phyloP scores from a whole-genome alignment of 2,888 invertebrate species.

The Leptinotarsa juncta region DNA sequence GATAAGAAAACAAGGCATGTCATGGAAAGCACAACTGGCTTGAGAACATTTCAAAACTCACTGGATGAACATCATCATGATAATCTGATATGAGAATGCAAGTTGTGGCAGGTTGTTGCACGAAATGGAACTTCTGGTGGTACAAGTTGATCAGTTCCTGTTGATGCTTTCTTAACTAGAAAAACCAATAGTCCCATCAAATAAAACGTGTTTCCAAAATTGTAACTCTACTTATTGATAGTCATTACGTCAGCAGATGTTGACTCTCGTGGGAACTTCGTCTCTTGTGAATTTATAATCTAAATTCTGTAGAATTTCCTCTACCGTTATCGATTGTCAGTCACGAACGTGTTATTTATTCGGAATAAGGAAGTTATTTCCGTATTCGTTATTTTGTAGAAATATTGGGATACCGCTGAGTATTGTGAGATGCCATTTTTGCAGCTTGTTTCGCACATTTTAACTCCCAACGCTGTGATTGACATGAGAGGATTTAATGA shows the following conservation, averaged over 20 bases:
- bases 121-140: no score
- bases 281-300: neutral
- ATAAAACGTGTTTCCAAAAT: neutral
- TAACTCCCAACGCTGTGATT: no score
- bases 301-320: neutral
- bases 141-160: no score
- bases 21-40: no score
- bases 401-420: neutral
- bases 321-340: neutral
- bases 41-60: no score
- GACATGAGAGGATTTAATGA: no score
- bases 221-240: neutral
- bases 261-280: neutral
- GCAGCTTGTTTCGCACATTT: neutral
- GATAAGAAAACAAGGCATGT: no score
- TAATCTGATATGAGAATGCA: no score
- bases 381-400: neutral
- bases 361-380: neutral
- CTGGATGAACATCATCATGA: no score
- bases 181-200: neutral
- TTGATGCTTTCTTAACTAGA: no score
- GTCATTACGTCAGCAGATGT: neutral
- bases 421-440: neutral
- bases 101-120: no score
- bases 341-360: constrained; percentile 10